phyloP scores from a whole-genome alignment of 2,888 invertebrate genomes.

The Eretmocerus hayati region DNA sequence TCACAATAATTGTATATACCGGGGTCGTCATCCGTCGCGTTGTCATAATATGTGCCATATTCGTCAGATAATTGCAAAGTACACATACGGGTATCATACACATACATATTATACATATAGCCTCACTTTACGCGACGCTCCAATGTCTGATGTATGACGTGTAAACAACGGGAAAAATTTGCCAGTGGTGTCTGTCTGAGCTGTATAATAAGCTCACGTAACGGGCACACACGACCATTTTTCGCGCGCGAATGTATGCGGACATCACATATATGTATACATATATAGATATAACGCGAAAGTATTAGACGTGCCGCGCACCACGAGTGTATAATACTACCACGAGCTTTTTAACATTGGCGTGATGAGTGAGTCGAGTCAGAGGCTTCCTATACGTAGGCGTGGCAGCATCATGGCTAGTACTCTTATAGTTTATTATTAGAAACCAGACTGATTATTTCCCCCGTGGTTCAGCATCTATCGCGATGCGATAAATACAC shows the following conservation, averaged over 20 bases:
- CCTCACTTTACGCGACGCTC: too few species aligned
- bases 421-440: slow-evolving; percentile 21
- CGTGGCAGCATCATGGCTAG: slow-evolving; percentile 15
- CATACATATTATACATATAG: too few species aligned
- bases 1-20: too few species aligned
- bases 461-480: too few species aligned
- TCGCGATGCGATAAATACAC: too few species aligned
- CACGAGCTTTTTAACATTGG: background rate
- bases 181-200: background rate
- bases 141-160: slow-evolving; percentile 6
- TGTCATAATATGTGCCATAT: too few species aligned
- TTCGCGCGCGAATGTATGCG: background rate
- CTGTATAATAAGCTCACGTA: too few species aligned
- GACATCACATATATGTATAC: background rate
- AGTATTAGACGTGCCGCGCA: background rate
- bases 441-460: slow-evolving; percentile 21
- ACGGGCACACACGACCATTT: too few species aligned
- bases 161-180: slow-evolving; percentile 6
- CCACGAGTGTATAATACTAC: background rate
- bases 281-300: background rate
- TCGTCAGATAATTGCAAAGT: background rate
- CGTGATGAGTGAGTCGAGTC: slow-evolving; percentile 2
- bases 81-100: background rate
- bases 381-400: slow-evolving; percentile 16
- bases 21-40: too few species aligned